phyloP scores from a whole-genome alignment of 2,888 invertebrate species.

The Tupiocoris notatus region DNA sequence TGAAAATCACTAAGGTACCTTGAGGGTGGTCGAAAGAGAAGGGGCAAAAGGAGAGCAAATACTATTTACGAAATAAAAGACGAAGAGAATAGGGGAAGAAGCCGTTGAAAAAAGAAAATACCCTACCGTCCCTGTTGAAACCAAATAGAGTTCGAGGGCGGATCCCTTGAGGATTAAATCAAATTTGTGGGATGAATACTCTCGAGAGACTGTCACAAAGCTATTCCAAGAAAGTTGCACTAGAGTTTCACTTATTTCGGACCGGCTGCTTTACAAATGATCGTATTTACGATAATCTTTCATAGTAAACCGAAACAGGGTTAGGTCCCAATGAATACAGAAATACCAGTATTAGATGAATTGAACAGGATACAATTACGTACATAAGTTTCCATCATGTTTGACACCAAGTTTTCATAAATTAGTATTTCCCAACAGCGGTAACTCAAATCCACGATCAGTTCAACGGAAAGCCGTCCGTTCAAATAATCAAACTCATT shows the following conservation, averaged over 20 bases:
- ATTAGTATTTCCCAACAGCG: no score
- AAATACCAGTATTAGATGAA: no score
- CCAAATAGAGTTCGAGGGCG: conserved; percentile 32
- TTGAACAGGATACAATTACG: no score
- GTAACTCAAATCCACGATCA: no score
- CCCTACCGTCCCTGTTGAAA: conserved; percentile 10
- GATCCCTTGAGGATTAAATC: conserved; percentile 36
- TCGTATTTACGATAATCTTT: no score
- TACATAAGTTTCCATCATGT: no score
- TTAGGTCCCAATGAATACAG: no score
- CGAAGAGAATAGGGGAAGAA: conserved; percentile 1
- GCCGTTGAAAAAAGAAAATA: conserved; percentile 16
- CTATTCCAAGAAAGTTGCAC: conserved; percentile 18
- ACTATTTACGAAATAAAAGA: conserved; percentile 31
- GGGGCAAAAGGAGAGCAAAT: conserved; percentile 15
- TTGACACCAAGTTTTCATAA: no score
- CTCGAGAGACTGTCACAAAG: conserved; percentile 20
- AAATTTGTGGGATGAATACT: conserved; percentile 39
- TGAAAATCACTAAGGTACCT: conserved; percentile 14
- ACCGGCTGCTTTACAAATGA: no score
- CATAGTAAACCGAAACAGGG: no score
- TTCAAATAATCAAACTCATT: no score
- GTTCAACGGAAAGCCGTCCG: no score
- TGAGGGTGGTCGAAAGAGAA: not conserved
- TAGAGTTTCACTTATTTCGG: conserved; percentile 20